A percentile compares a stretch with the other conserved stretches of the same genome.
Conservation (phyloP, 2,888 invertebrate genomes). For the Drosophila sordidula region DNA sequence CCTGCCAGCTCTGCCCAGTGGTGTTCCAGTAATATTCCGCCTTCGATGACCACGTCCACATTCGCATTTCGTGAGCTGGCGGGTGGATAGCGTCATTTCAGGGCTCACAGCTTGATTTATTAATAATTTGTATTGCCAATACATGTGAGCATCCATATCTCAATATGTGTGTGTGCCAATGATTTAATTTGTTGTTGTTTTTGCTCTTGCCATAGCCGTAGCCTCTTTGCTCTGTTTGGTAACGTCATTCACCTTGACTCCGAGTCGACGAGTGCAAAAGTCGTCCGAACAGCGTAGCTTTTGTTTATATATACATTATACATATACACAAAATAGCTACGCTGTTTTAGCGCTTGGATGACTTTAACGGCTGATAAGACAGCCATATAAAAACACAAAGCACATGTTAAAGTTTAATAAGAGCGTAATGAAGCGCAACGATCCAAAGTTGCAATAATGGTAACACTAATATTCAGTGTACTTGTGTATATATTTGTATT, state of each 20-base stretch:
- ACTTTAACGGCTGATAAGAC: background rate
- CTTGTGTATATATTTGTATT: background rate
- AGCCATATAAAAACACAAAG: background rate
- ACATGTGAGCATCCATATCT: slow-evolving; percentile 7
- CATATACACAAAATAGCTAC: background rate
- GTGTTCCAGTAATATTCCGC: slow-evolving; percentile 4
- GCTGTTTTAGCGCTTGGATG: background rate
- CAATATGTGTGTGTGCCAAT: slow-evolving; percentile 10
- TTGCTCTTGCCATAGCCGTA: slow-evolving; percentile 24
- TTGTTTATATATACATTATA: slow-evolving; percentile 20
- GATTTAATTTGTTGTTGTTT: slow-evolving; percentile 30
- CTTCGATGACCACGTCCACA: slow-evolving; percentile 20
- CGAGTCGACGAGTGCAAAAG: slow-evolving; percentile 63
- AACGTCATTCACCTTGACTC: slow-evolving; percentile 77
- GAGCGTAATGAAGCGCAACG: background rate
- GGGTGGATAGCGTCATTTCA: slow-evolving; percentile 39
- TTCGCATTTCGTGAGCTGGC: slow-evolving; percentile 7
- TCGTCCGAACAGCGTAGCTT: slow-evolving; percentile 42
- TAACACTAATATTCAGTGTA: background rate
- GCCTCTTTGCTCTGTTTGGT: slow-evolving; percentile 56
- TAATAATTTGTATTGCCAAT: slow-evolving; percentile 66
- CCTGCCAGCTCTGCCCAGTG: slow-evolving; percentile 2
- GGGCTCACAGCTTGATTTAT: slow-evolving; percentile 67
- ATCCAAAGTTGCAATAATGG: background rate
- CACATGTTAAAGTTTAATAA: background rate